A percentile compares a stretch with the other conserved stretches of the same genome.
Conservation (phyloP, 1,140 invertebrate genomes). For the Cotesia vestalis region DNA sequence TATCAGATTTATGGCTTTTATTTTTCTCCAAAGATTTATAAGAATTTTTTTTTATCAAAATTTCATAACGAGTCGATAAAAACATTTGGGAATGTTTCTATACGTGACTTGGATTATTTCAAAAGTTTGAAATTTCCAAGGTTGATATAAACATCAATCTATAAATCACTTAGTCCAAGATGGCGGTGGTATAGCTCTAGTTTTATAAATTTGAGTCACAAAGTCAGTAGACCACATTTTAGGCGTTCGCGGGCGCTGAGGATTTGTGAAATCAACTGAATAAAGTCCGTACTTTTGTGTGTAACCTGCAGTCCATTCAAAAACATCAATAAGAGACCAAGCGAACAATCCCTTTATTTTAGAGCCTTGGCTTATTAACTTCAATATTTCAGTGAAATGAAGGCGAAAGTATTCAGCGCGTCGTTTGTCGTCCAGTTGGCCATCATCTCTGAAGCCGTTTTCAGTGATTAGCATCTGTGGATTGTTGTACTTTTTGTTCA, state of each 20-base stretch:
- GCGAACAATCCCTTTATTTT: constrained; percentile 72
- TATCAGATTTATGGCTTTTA: too few relatives aligned
- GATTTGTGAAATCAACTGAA: constrained; percentile 67
- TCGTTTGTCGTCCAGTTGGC: constrained; percentile 64
- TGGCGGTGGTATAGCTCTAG: not conserved
- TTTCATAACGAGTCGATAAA: too few relatives aligned
- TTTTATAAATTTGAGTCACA: constrained; percentile 63
- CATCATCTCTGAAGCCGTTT: constrained; percentile 68
- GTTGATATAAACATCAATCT: too few relatives aligned
- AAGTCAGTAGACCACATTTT: constrained; percentile 72
- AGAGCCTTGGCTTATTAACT: constrained; percentile 61
- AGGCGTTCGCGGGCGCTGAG: constrained; percentile 70
- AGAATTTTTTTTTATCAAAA: too few relatives aligned
- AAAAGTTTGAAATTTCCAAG: too few relatives aligned
- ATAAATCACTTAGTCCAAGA: too few relatives aligned
- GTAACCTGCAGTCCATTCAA: constrained; percentile 77
- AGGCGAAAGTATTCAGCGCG: constrained; percentile 60
- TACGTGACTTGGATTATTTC: too few relatives aligned
- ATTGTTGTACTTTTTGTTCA: constrained; percentile 60
- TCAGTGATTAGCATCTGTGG: constrained; percentile 66
- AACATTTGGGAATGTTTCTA: too few relatives aligned
- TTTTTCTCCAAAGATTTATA: too few relatives aligned
- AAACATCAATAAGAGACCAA: constrained; percentile 83
- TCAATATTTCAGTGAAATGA: constrained; percentile 52
- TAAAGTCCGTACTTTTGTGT: constrained; percentile 60